Evolutionary conservation across 1,140 invertebrate genomes (phyloP), one percentile per base, ranked within the genome.

Genomic region (Cyclargus thomasi): DNA sequence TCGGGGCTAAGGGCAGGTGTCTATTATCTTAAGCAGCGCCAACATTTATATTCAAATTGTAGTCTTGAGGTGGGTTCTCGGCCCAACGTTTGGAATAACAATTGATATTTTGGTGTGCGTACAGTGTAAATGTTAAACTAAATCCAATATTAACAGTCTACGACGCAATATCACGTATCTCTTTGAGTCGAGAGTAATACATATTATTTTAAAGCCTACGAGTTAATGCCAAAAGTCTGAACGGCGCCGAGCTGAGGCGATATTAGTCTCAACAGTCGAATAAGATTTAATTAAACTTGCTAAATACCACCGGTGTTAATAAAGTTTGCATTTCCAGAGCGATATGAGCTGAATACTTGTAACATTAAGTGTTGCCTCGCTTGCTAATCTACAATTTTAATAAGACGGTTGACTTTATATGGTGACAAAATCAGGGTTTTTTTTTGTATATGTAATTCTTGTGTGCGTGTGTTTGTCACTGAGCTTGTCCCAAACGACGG

Each of bases 41-140:
- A 20, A 59, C 55, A 59, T 59, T 59, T 59, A 59, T 21, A 20
- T 20, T 59, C 17, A 59, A 59, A 59, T 59, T 59, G n/a, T 17
- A n/a, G 8, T 59, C 55, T 59, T 21, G 18, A 59, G 18, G 2
- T 29, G 29, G 39, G 39, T 47, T 47, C 39, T 47, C 39, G 14
- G 14, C n/a, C n/a, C n/a, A 11, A 16, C 39, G 14, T 16, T 47
- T 47, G 14, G 39, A 47, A 47, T 47, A 47, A 47, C 39, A 47
- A 47, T 47, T 8, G 14, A 47, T 14, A 47, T 14, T 47, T 47
- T 47, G 10, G 10, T 47, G 14, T 47, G 14, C 39, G 39, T 0
- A 14, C 10, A 39, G 10, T 14, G 8, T 47, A 47, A 47, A 47
- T 47, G 39, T 16, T 47, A 47, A 47, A 47, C 39, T 47, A 47